Base-by-base conservation (phyloP, 2,888 invertebrate species). In the Cistogaster globosa region DNA sequence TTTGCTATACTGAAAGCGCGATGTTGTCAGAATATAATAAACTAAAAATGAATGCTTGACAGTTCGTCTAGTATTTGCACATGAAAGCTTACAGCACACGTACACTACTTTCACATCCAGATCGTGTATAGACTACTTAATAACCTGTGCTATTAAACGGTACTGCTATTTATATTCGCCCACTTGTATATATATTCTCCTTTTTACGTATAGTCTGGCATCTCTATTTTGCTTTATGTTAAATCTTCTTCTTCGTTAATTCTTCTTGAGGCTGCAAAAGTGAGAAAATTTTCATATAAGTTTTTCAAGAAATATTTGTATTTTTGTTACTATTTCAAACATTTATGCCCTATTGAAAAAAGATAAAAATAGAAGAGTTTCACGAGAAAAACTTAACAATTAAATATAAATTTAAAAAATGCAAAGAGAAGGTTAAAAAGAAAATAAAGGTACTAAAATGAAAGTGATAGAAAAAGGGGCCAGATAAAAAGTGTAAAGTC, bases 271-370 rank as follows among this genome's bases (percentile, higher is more conserved):
- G 48, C 71, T 82, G 75, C 53, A 67, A 63, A 77, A 82, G 72
- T 76, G 42, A 62, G 51, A 68, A 71, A 77, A 42, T 77, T 78
- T 84, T 84, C 80, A 84, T 55, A 67, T 84, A 84, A 80, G 72
- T 80, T 63, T 63, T 53, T 69, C 48, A 32, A 18, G 22, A 53
- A 71, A 53, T 57, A 57, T 11, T 6, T 1, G 65, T n/a, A 53
- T 18, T 26, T 78, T 36, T 68, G 26, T 51, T 26, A 55, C 5
- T 32, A 20, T 69, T 62, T 45, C 0, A 1, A 62, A 55, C 1
- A 32, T 32, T 20, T 20, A 14, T 45, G 26, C 22, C 36, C 22
- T 51, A 0, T 53, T 7, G 26, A 7, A 51, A 53, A 53, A 4
- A 20, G 8, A 18, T 26, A 38, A 26, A 8, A 48, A 0, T 42